These are phyloP conservation scores for Paramormyrops hopkinsi DNA, from an alignment of 2,797 vertebrate species.

Conservation along the genomic window DNA sequence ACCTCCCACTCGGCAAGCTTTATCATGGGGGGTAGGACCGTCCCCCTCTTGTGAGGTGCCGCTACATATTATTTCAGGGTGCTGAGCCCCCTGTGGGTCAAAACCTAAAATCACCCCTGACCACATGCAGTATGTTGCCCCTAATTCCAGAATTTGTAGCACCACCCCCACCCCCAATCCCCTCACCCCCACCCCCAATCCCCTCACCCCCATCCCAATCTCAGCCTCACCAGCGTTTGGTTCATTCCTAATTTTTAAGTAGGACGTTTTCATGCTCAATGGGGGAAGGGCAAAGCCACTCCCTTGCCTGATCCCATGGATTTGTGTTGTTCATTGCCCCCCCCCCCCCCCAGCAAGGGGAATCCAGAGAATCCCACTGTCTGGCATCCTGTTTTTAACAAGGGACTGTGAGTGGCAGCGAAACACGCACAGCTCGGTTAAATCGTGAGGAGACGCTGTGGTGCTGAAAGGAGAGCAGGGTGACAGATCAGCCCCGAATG, in stretches of 20 bases:
- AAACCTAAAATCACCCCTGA: neutral
- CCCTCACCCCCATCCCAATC: neutral
- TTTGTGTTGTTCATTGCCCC: neutral
- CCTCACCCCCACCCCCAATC: too few relatives aligned
- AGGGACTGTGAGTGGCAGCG: neutral
- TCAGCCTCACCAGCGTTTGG: neutral
- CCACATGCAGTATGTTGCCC: neutral
- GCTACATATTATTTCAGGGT: neutral
- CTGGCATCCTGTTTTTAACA: neutral
- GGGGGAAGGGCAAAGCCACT: neutral
- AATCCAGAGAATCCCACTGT: neutral
- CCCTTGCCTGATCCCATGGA: neutral
- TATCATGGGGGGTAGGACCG: neutral
- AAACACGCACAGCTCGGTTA: neutral
- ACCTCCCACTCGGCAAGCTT: neutral
- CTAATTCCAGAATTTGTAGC: neutral
- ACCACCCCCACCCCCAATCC: neutral
- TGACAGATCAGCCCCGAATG: conserved; percentile 36
- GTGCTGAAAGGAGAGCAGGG: conserved; percentile 35
- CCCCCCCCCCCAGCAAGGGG: neutral
- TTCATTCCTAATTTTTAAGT: neutral
- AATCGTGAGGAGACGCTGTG: neutral
- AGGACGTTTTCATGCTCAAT: neutral
- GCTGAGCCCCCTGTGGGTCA: neutral
- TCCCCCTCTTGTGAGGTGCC: neutral